phyloP scores from a whole-genome alignment of 2,113 vertebrate genomes.

The Brachyhypopomus occidentalis region DNA sequence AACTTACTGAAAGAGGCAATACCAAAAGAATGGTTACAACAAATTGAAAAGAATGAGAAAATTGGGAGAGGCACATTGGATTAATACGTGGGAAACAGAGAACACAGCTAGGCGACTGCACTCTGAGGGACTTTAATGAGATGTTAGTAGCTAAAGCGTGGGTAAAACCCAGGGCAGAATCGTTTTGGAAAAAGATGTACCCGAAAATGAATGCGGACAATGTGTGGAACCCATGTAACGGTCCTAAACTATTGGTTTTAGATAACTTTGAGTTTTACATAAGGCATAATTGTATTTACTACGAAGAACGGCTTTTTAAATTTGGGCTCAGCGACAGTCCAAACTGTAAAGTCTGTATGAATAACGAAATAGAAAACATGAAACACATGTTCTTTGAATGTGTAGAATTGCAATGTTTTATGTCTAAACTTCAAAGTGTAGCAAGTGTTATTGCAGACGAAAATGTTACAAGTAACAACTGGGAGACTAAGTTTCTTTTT shows the following conservation, averaged over 20 bases:
- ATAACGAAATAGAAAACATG: background rate
- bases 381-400: background rate
- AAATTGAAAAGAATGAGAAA: background rate
- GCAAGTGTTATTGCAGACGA: background rate
- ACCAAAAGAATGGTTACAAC: background rate
- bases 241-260: background rate
- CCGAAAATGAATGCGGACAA: background rate
- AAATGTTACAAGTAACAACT: background rate
- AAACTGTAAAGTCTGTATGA: background rate
- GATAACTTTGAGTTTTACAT: background rate
- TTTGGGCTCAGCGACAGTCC: background rate
- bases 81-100: background rate
- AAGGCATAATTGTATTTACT: background rate
- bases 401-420: background rate
- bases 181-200: background rate
- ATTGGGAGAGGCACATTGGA: background rate
- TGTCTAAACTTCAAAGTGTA: background rate
- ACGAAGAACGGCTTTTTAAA: too few species aligned
- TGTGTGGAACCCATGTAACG: background rate
- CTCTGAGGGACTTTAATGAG: background rate
- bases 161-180: background rate
- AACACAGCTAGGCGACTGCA: background rate
- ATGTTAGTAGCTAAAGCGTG: background rate
- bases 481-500: background rate
- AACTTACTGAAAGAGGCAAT: constrained; percentile 4